phyloP scores from a whole-genome alignment of 2,113 vertebrate genomes.

The Spea multiplicata region DNA sequence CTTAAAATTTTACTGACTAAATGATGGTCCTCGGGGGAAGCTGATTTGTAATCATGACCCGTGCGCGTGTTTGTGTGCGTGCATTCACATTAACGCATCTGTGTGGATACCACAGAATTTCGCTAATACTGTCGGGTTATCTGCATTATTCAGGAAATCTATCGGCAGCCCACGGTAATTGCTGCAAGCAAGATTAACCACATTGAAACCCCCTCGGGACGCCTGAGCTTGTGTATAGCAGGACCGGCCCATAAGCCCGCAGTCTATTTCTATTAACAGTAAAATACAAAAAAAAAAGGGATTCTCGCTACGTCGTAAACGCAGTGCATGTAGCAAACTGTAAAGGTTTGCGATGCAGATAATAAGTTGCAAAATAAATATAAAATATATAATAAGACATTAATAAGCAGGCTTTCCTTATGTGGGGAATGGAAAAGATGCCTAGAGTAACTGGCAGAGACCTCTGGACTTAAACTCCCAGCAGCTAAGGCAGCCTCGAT shows the following conservation, averaged over 20 bases:
- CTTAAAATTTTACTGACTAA: slow-evolving; percentile 46
- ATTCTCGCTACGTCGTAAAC: not conserved
- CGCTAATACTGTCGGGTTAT: slow-evolving; percentile 39
- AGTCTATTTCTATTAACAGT: slow-evolving; percentile 11
- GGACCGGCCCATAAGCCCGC: slow-evolving; percentile 11
- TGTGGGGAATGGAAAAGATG: too few species aligned
- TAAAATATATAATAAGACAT: not conserved
- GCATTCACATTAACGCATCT: slow-evolving; percentile 36
- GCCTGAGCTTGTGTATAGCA: slow-evolving; percentile 4
- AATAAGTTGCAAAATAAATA: not conserved
- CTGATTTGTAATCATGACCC: slow-evolving; percentile 46
- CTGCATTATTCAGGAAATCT: slow-evolving; percentile 40
- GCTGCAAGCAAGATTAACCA: slow-evolving; percentile 34
- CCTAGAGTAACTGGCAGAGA: too few species aligned
- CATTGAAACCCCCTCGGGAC: not conserved
- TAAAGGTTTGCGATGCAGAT: not conserved
- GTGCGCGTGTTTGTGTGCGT: slow-evolving; percentile 29
- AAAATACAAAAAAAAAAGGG: not conserved
- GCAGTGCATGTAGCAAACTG: not conserved
- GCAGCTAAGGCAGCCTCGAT: too few species aligned
- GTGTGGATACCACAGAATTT: slow-evolving; percentile 24
- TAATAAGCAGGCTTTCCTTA: too few species aligned
- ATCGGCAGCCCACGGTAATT: slow-evolving; percentile 14
- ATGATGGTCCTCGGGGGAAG: slow-evolving; percentile 36
- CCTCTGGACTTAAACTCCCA: too few species aligned